Percentiles rank a stretch among this genome's conserved stretches.
These are phyloP conservation scores for Heliconius charithonia DNA, from an alignment of 2,888 invertebrate genomes.

Conservation along the genomic window DNA sequence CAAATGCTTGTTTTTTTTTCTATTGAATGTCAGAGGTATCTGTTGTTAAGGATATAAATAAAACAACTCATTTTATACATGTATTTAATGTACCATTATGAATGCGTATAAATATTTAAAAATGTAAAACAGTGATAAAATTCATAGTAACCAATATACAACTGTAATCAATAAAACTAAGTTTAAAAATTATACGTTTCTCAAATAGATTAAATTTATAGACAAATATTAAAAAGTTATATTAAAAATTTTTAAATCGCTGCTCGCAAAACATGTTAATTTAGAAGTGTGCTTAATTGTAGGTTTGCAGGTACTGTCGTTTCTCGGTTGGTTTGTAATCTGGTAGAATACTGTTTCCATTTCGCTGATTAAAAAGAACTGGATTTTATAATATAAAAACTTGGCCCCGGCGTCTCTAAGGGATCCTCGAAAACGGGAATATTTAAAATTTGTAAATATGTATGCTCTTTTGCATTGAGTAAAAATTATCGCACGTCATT, in stretches of 20 bases:
- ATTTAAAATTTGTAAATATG: conserved; percentile 71
- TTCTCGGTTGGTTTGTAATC: conserved; percentile 28
- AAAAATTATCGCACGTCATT: conserved; percentile 64
- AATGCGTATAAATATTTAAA: conserved; percentile 85
- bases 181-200: conserved; percentile 61
- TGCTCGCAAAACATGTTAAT: conserved; percentile 26
- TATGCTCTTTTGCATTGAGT: conserved; percentile 56
- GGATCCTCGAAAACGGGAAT: conserved; percentile 76
- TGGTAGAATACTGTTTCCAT: conserved; percentile 34
- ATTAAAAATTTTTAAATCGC: conserved; percentile 35
- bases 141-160: conserved; percentile 81
- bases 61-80: conserved; percentile 76
- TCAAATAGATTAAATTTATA: conserved; percentile 36
- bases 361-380: conserved; percentile 38
- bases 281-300: conserved; percentile 31
- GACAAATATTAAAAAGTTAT: conserved; percentile 42
- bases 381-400: conserved; percentile 66
- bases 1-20: neutral
- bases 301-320: conserved; percentile 70
- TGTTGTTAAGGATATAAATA: conserved; percentile 54
- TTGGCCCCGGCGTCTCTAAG: conserved; percentile 79
- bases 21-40: neutral
- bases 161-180: conserved; percentile 75
- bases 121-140: conserved; percentile 85
- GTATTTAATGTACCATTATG: conserved; percentile 83